Base-by-base conservation (phyloP, 1,140 invertebrate species). In the Odontomachus brunneus region DNA sequence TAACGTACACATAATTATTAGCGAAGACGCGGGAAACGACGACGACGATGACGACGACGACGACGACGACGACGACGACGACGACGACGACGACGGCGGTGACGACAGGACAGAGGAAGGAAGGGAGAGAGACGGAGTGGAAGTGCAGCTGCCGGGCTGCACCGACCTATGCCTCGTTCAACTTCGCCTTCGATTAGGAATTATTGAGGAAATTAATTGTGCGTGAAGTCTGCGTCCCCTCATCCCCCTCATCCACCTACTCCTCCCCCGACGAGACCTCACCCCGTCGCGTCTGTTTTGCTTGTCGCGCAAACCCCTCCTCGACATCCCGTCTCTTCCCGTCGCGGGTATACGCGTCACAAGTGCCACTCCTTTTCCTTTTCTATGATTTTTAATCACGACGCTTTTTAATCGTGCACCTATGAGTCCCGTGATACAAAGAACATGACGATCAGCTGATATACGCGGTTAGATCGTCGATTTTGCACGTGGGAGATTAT, bases 161-260 rank as follows among this genome's bases (percentile, higher is more conserved):
- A 44, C 59, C 66, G 26, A 73, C 73, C 72, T 80, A 82, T 57
- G 76, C 86, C 82, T 89, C 82, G 83, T 89, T 85, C 75, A 80
- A 85, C 90, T 91, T 91, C 87, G 84, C 83, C 88, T 88, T 88
- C 90, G 92, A 92, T 92, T 91, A 88, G 84, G 90, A 92, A 91
- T 93, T 91, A 92, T 91, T 90, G 91, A 90, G 88, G 89, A 93
- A 93, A 94, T 94, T 94, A 94, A 94, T 94, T 94, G 93, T 93
- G 93, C 93, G 93, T 93, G 87, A 93, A 94, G 91, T 91, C 90
- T 86, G 83, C 76, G 69, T 17, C 33, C 12, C 67, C 49, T 49
- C 29, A 11, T 11, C 60, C 38, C n/a, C 57, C 49, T 49, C 19
- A n/a, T 48, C 66, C 59, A 1, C 29, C 26, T 38, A 19, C 57